phyloP scores from a whole-genome alignment of 2,113 vertebrate genomes.

The Dunckerocampus dactyliophorus region DNA sequence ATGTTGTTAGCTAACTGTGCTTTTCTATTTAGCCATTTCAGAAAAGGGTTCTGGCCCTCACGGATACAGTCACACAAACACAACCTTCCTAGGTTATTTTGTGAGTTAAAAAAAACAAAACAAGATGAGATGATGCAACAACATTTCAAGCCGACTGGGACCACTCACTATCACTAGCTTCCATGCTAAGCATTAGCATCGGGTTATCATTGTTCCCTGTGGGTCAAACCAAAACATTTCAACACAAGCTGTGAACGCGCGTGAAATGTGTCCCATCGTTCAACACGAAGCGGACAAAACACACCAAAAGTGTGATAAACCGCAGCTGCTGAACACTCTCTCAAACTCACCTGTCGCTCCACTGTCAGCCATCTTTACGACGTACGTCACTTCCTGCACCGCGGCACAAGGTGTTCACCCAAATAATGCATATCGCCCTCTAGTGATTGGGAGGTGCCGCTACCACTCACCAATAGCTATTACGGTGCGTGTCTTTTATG shows the following conservation, averaged over 20 bases:
- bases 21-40: too few relatives aligned
- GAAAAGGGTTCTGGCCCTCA: neutral
- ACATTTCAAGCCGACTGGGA: neutral
- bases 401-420: neutral
- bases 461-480: too few relatives aligned
- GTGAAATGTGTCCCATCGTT: fast-evolving
- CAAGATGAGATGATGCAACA: slow-evolving; percentile 55
- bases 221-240: neutral
- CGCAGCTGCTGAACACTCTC: slow-evolving; percentile 32
- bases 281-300: neutral
- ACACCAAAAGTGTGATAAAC: neutral
- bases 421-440: slow-evolving; percentile 17
- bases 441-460: neutral
- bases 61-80: slow-evolving; percentile 6
- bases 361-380: slow-evolving; percentile 73
- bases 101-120: neutral
- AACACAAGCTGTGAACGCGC: too few relatives aligned
- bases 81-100: neutral
- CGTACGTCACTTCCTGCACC: slow-evolving; percentile 20
- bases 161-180: neutral
- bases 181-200: slow-evolving; percentile 52
- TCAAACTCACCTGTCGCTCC: slow-evolving; percentile 53
- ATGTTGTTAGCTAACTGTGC: too few relatives aligned
- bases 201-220: slow-evolving; percentile 8
- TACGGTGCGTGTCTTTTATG: too few relatives aligned